These are phyloP conservation scores for Boloria selene DNA, from an alignment of 2,888 invertebrate genomes.

Conservation along the genomic window DNA sequence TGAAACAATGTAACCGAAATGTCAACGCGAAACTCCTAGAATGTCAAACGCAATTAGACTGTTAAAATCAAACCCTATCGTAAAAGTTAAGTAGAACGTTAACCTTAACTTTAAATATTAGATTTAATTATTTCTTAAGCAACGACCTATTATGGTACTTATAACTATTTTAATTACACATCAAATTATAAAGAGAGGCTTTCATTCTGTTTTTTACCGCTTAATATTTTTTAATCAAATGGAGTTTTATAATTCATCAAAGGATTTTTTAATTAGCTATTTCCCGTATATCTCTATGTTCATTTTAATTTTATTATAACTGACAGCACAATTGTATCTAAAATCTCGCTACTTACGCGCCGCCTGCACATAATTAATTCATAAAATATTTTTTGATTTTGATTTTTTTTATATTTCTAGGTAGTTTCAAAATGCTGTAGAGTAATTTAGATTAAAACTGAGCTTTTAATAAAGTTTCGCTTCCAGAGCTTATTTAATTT, in stretches of 20 bases:
- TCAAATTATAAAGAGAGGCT: not conserved
- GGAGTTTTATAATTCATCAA: not conserved
- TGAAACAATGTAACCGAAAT: constrained; percentile 72
- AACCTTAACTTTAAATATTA: constrained; percentile 16
- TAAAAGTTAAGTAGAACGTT: constrained; percentile 28
- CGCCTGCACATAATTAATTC: too few relatives aligned
- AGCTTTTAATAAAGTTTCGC: too few relatives aligned
- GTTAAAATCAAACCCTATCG: constrained; percentile 61
- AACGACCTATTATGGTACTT: constrained; percentile 19
- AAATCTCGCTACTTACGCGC: too few relatives aligned
- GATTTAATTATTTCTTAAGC: constrained; percentile 18
- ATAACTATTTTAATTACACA: constrained; percentile 47
- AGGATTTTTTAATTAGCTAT: not conserved
- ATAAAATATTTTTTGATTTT: too few relatives aligned
- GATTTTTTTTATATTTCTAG: too few relatives aligned
- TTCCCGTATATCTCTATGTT: not conserved
- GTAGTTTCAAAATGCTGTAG: too few relatives aligned
- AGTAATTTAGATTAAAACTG: too few relatives aligned
- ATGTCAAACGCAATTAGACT: constrained; percentile 66
- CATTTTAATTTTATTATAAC: not conserved
- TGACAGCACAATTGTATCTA: not conserved
- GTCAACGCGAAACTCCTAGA: constrained; percentile 55
- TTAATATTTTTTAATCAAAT: not conserved
- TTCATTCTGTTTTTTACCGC: not conserved
- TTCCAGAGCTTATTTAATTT: too few relatives aligned